Evolutionary conservation across 2,888 invertebrate genomes (phyloP).

Genomic region (Nomada lathburiana): DNA sequence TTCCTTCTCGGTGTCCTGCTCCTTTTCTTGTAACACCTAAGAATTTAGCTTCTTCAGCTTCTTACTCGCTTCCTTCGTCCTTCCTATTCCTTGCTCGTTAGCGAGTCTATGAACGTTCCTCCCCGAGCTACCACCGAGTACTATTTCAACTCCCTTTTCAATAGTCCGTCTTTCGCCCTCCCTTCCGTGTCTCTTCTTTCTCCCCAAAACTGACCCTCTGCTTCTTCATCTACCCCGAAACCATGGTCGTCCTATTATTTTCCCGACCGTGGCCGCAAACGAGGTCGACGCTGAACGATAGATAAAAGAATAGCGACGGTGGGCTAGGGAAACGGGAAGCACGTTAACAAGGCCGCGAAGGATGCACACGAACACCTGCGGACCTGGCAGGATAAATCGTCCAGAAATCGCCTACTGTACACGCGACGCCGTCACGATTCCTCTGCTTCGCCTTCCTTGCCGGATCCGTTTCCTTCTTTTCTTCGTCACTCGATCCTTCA

Average conservation of each 20-base stretch:
- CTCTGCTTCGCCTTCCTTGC: slow-evolving; percentile 20
- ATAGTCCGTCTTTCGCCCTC: background rate
- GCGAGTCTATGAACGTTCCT: background rate
- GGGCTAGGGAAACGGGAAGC: slow-evolving; percentile 40
- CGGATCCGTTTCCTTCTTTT: slow-evolving; percentile 11
- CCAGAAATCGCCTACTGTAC: slow-evolving; percentile 63
- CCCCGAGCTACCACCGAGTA: background rate
- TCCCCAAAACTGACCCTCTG: background rate
- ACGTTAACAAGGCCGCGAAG: slow-evolving; percentile 55
- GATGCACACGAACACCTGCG: slow-evolving; percentile 65
- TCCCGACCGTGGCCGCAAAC: background rate
- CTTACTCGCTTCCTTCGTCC: background rate
- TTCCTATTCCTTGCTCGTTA: background rate
- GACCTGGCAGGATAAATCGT: slow-evolving; percentile 60
- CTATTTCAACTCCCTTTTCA: background rate
- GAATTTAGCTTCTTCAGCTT: background rate
- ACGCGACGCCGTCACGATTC: slow-evolving; percentile 47
- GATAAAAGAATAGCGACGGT: slow-evolving; percentile 9
- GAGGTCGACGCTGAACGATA: background rate
- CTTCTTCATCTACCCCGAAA: no score
- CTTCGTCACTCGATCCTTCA: slow-evolving; percentile 21
- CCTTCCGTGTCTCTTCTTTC: background rate
- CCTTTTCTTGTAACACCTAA: background rate
- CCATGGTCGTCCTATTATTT: slow-evolving; percentile 15
- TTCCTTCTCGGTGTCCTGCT: background rate